Evolutionary conservation across 2,113 vertebrate genomes (phyloP).

Genomic region (Polypterus senegalus): DNA sequence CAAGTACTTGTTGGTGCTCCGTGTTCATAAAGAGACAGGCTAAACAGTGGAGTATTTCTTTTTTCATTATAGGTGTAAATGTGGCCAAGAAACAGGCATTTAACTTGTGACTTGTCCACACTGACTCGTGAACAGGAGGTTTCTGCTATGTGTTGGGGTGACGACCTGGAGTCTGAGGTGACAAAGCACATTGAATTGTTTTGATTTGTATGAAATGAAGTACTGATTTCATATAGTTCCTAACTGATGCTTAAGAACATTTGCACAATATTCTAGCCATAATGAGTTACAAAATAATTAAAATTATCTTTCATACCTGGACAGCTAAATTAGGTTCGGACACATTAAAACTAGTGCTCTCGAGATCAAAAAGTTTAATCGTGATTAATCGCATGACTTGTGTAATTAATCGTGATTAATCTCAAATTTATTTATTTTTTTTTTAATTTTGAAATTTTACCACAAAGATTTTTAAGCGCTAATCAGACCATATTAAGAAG

Average conservation of each 20-base stretch:
- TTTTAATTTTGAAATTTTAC: too few species aligned
- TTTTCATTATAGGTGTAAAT: slow-evolving; percentile 48
- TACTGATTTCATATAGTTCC: not conserved
- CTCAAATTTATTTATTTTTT: too few species aligned
- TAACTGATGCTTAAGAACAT: not conserved
- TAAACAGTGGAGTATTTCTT: too few species aligned
- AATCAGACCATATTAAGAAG: too few species aligned
- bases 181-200: not conserved
- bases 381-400: too few species aligned
- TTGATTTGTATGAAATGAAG: not conserved
- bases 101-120: slow-evolving; percentile 55
- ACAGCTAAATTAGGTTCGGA: too few species aligned
- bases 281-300: not conserved
- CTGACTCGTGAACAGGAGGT: slow-evolving; percentile 61
- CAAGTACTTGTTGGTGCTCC: too few species aligned
- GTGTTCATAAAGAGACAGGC: not conserved
- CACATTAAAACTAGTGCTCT: too few species aligned
- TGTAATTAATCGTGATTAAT: too few species aligned
- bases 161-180: slow-evolving; percentile 55
- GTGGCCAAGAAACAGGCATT: slow-evolving; percentile 59
- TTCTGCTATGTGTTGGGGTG: slow-evolving; percentile 61
- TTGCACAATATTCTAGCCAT: not conserved
- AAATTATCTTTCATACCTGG: too few species aligned
- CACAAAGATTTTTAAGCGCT: too few species aligned
- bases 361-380: too few species aligned